phyloP scores from a whole-genome alignment of 2,113 vertebrate species.

The Mus spicilegus region DNA sequence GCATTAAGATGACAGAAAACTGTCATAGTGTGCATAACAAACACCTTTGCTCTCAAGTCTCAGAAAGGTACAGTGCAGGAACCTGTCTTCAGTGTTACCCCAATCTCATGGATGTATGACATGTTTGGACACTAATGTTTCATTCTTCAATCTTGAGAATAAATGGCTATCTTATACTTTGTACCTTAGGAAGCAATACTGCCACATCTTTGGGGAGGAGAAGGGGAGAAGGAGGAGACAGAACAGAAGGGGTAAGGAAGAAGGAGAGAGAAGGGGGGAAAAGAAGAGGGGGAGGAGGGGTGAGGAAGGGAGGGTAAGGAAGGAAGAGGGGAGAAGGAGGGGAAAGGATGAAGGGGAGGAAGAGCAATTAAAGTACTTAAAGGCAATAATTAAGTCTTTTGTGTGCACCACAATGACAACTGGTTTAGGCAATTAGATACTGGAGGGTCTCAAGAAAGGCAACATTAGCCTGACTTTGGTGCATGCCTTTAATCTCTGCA shows the following conservation, averaged over 20 bases:
- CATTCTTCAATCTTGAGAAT: background rate
- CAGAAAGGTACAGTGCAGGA: background rate
- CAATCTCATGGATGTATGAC: rapidly evolving
- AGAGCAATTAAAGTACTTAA: background rate
- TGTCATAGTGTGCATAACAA: background rate
- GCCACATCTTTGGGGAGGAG: rapidly evolving
- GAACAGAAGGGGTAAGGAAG: no score
- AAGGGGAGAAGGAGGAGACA: rapidly evolving
- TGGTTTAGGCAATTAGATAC: background rate
- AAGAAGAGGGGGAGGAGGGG: no score
- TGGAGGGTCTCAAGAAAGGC: background rate
- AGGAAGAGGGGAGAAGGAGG: background rate
- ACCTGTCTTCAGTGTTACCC: no score
- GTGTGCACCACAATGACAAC: rapidly evolving
- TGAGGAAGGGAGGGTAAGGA: background rate
- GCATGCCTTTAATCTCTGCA: background rate
- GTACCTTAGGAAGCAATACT: background rate
- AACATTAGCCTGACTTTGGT: background rate
- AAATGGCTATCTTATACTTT: background rate
- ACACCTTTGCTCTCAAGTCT: background rate
- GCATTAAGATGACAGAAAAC: background rate
- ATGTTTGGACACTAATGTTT: rapidly evolving
- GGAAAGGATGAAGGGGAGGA: background rate
- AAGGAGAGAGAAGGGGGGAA: no score
- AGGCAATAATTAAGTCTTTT: background rate